Base-by-base conservation (phyloP, 2,797 vertebrate genomes). In the Lates japonicus region DNA sequence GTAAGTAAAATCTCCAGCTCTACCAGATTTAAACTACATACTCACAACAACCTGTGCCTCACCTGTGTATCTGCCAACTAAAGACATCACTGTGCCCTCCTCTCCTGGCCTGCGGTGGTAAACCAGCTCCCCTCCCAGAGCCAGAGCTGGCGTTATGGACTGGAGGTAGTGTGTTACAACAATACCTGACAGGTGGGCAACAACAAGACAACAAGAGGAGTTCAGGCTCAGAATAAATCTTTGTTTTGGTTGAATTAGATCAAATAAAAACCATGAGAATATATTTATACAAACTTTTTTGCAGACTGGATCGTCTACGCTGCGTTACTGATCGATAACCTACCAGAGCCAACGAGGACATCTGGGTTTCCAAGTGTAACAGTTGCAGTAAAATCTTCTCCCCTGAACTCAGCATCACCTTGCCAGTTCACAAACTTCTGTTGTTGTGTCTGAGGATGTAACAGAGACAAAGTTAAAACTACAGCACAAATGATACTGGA, bases 401-500 rank as follows among this genome's bases (percentile, higher is more conserved):
- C 97, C 68, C 95, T 94, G 81, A 96, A 96, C 89, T 98, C 97
- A 0, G 96, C 94, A 0, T 98, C 97, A 7, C 96, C 90, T 79
- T 98, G 97, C 97, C 97, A 98, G 95, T 97, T 98, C 70, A 98
- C 95, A 61, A 98, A 98, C 93, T 97, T 98, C 1, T 97, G 92
- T 72, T 97, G 97, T 73, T 98, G 97, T 0, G 97, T 98, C 97
- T 98, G 93, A 4, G n/a, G 62, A 72, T 12, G 6, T 2, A 19
- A 68, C 13, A 46, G 33, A 78, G 2, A 61, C 17, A 73, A 58
- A n/a, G 49, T 72, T 1, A 77, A 51, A 9, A n/a, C 11, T 11
- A 22, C 0, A 22, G 3, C 49, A 6, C 20, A 7, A 49, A 9
- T n/a, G 48, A 49, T 49, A 3, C 48, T 49, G 48, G 48, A n/a